Base-by-base conservation (phyloP, 2,888 invertebrate genomes). In the Diadegma fenestrale region DNA sequence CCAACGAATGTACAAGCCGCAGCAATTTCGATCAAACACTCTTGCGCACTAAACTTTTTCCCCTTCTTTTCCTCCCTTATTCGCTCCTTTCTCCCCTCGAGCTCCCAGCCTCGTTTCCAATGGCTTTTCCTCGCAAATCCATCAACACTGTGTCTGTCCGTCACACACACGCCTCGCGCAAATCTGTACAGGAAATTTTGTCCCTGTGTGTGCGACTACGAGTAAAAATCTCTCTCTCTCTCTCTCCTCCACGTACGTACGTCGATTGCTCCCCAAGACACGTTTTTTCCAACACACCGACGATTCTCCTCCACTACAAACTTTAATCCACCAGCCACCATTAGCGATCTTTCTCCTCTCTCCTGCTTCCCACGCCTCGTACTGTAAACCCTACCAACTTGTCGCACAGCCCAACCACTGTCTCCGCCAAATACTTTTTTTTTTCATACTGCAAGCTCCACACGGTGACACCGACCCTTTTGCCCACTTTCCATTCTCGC, bases 241-340 rank as follows among this genome's bases (percentile, higher is more conserved):
- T 51, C 41, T 72, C 33, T 14, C 71, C 22, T 14, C 54, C n/a
- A 10, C n/a, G n/a, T n/a, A n/a, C n/a, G 19, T n/a, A 72, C 80
- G 80, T 73, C 80, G 78, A 84, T 84, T 84, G 80, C 66, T 66
- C 69, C 80, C 63, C 19, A 45, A 64, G 76, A 58, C 84, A 73
- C 80, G 77, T 78, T 84, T 78, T 84, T 73, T 68, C 73, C 22
- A 43, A 72, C 84, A 77, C 73, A 43, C 54, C 43, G 43, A 33
- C 43, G 7, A 14, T 19, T 12, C 68, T 72, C 22, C 77, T 33
- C 37, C 37, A 58, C 63, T 33, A 51, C 2, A 2, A 22, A 22
- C 78, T 64, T 71, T 73, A 80, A 37, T 45, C 79, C 71, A 51
- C 69, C 68, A 48, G 72, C 82, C 78, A 71, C 85, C 79, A 63